These are phyloP conservation scores for Gnatocerus cornutus DNA, from an alignment of 2,888 invertebrate genomes.

Conservation along the genomic window DNA sequence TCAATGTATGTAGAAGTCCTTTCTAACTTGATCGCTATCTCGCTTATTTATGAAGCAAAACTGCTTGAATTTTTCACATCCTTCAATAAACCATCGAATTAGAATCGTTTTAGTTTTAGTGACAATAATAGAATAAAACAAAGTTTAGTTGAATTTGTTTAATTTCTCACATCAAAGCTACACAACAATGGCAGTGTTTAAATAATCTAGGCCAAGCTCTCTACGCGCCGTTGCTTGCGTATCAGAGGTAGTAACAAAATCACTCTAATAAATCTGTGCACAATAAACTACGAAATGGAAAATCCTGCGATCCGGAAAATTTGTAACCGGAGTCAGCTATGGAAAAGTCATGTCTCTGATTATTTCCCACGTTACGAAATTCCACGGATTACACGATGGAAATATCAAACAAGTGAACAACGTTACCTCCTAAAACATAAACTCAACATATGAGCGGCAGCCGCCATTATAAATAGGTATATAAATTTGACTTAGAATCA, in stretches of 20 bases:
- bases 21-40: no score
- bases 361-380: no score
- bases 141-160: constrained; percentile 21
- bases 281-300: constrained; percentile 23
- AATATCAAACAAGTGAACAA: background rate
- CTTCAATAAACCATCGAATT: no score
- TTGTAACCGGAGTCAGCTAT: no score
- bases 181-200: constrained; percentile 50
- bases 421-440: background rate
- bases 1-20: no score
- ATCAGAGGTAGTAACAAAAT: constrained; percentile 14
- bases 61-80: no score
- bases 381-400: no score
- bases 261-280: constrained; percentile 26
- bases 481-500: constrained; percentile 25
- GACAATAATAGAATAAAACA: constrained; percentile 7
- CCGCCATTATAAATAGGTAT: constrained; percentile 30
- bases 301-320: no score
- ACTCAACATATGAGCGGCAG: constrained; percentile 5
- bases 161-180: constrained; percentile 43
- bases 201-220: constrained; percentile 34
- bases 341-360: no score
- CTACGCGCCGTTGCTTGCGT: background rate
- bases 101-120: no score
- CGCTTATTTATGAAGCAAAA: no score